Conservation (phyloP, 2,888 invertebrate genomes). For the Eurytoma adleriae region DNA sequence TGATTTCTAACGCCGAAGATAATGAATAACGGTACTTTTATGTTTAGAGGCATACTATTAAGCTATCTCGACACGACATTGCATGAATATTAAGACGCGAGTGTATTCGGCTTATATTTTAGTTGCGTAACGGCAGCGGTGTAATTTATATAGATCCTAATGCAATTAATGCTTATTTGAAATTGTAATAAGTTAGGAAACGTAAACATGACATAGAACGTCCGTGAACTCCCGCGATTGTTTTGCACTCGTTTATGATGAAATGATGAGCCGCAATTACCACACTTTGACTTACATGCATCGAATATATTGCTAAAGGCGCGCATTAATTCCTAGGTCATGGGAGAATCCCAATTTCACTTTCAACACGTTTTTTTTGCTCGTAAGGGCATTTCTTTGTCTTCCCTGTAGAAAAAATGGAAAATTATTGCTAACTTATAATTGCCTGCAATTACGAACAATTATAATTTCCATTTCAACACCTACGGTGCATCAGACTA, state of each 20-base stretch:
- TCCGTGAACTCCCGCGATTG: constrained; percentile 50
- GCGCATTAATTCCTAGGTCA: constrained; percentile 26
- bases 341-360: constrained; percentile 34
- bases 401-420: background rate
- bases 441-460: background rate
- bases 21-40: constrained; percentile 44
- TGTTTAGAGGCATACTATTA: constrained; percentile 9
- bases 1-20: constrained; percentile 1
- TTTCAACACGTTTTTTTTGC: constrained; percentile 4
- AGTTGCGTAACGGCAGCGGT: constrained; percentile 29
- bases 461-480: constrained; percentile 7
- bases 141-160: constrained; percentile 55
- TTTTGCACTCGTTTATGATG: constrained; percentile 38
- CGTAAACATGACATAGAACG: constrained; percentile 55
- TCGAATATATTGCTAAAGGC: constrained; percentile 28
- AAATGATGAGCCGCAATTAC: constrained; percentile 24
- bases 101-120: constrained; percentile 20
- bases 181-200: constrained; percentile 49
- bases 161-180: constrained; percentile 50
- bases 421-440: background rate
- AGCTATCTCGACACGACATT: constrained; percentile 12
- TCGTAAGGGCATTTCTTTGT: background rate
- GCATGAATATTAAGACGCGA: constrained; percentile 44
- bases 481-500: background rate
- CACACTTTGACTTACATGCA: constrained; percentile 15